Base-by-base conservation (phyloP, 2,888 invertebrate genomes). In the Steinernema hermaphroditum region DNA sequence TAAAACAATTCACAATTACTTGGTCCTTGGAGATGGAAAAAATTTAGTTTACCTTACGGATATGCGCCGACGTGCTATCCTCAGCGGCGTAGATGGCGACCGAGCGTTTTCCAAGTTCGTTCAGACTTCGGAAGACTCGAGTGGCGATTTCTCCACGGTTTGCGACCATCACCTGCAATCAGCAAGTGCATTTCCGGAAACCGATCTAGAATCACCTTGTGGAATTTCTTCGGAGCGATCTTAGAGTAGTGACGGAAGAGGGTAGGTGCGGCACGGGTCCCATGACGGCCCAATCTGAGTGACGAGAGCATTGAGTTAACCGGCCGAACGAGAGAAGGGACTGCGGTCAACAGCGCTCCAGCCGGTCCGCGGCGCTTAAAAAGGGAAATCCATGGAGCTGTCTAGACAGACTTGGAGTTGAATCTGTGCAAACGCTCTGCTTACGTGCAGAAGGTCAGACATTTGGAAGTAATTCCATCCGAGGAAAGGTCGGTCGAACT, bases 81-180 rank as follows among this genome's bases (percentile, higher is more conserved):
- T 71, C 70, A 86, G 96, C 96, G 71, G 96, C 96, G 90, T 96
- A 97, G 71, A 97, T 92, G 70, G 95, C 96, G 72, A 97, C 96
- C 6, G 96, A 94, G 2, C 68, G 87, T 80, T 96, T 96, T 1
- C 95, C 94, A 86, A 97, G 89, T 88, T 97, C 97, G 22, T 92
- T 93, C 87, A 96, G 96, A 85, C 96, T 97, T 88, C 97, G 91
- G 88, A 97, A 96, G 50, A 97, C 95, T 81, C 97, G 91, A 81
- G 97, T 94, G n/a, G 96, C 96, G 81, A 97, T 97, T 46, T 73
- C 73, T 16, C 73, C 73, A 12, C 37, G 49, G 49, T 49, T 49
- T 6, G 49, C 49, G 49, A 49, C 49, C 49, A 49, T 49, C 49
- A 49, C 49, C 49, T 49, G 37, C 12, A 37, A 37, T 4, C 4